These are phyloP conservation scores for Cynoglossus semilaevis DNA, from an alignment of 2,113 vertebrate species.

Conservation along the genomic window DNA sequence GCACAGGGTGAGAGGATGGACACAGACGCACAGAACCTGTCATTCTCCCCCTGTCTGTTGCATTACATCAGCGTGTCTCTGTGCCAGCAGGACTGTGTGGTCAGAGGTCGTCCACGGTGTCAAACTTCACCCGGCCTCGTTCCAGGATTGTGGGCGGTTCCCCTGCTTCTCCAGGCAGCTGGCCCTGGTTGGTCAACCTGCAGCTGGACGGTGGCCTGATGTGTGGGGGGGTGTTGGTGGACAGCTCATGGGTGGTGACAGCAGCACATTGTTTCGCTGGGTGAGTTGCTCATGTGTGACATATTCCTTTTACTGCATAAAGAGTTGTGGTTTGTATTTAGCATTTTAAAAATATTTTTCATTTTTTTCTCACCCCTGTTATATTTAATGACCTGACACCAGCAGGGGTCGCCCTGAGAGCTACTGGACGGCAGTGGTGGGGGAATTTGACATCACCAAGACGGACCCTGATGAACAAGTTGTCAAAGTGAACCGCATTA, in stretches of 20 bases:
- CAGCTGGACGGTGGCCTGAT: slow-evolving; percentile 86
- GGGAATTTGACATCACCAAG: slow-evolving; percentile 83
- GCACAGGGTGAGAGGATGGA: slow-evolving; percentile 63
- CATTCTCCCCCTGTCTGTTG: background rate
- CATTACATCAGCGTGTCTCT: background rate
- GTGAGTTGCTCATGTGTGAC: slow-evolving; percentile 63
- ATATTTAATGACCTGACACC: slow-evolving; percentile 1
- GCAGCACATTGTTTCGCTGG: slow-evolving; percentile 93
- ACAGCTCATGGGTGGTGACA: slow-evolving; percentile 87
- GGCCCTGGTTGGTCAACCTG: slow-evolving; percentile 94
- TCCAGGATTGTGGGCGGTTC: slow-evolving; percentile 87
- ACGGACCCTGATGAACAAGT: slow-evolving; percentile 74
- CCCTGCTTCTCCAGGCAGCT: slow-evolving; percentile 80
- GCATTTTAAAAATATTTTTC: background rate
- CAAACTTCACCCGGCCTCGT: slow-evolving; percentile 74
- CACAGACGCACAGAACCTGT: background rate
- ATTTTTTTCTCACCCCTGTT: background rate
- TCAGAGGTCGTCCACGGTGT: slow-evolving; percentile 51
- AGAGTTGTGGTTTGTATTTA: background rate
- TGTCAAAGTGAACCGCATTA: slow-evolving; percentile 86
- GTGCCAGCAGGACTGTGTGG: slow-evolving; percentile 79
- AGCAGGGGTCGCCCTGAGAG: slow-evolving; percentile 83
- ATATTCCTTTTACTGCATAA: background rate
- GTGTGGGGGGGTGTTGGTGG: slow-evolving; percentile 92
- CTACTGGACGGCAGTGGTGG: slow-evolving; percentile 87